These are phyloP conservation scores for Lepidostoma basale DNA, from an alignment of 1,140 invertebrate genomes.

Conservation along the genomic window DNA sequence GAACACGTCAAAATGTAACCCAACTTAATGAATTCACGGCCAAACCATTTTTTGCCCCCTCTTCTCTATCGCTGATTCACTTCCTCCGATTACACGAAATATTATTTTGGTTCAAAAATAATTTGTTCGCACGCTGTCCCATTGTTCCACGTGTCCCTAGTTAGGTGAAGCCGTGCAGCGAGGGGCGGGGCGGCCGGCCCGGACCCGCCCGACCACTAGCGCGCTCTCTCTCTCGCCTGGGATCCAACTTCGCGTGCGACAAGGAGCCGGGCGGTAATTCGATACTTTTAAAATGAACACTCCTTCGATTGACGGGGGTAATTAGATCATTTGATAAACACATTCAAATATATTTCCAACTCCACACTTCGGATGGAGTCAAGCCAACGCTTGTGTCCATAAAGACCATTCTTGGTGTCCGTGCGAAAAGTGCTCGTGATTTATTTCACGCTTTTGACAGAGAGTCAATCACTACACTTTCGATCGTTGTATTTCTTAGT, in stretches of 20 bases:
- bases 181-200: constrained; percentile 9
- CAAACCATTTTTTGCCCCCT: neutral
- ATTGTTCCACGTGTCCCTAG: constrained; percentile 25
- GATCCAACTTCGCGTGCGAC: neutral
- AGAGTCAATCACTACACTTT: neutral
- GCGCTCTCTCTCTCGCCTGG: neutral
- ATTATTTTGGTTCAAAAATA: constrained; percentile 8
- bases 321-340: constrained; percentile 31
- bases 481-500: neutral
- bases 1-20: neutral
- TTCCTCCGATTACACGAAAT: neutral
- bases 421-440: neutral
- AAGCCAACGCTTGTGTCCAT: neutral
- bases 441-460: neutral
- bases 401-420: neutral
- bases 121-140: constrained; percentile 24
- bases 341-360: constrained; percentile 36
- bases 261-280: neutral
- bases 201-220: constrained; percentile 12
- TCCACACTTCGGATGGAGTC: constrained; percentile 3
- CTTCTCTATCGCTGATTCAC: constrained; percentile 10
- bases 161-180: constrained; percentile 17
- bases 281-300: neutral
- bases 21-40: neutral
- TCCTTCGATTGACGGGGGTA: constrained; percentile 18